Base-by-base conservation (phyloP, 2,797 vertebrate genomes). In the Sebastes flavidus region DNA sequence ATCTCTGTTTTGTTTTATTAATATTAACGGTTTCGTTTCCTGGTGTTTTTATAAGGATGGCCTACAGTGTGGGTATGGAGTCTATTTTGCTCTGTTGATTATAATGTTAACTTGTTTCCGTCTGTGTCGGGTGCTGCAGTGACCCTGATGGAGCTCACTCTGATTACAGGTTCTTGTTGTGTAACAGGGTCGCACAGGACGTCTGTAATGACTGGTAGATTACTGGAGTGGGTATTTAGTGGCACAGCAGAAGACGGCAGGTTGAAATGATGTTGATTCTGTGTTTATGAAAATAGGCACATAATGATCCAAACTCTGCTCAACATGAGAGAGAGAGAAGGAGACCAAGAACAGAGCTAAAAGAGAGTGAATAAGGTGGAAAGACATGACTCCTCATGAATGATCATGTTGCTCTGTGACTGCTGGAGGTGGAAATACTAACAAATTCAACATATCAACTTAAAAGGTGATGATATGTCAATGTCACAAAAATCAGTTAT, bases 161-260 rank as follows among this genome's bases (percentile, higher is more conserved):
- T 83, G 85, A 81, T 83, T 75, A 46, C 58, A 72, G 71, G 36
- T 67, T 65, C 29, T 30, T 32, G 69, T 27, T 30, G 22, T 61
- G 38, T 10, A 9, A 1, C 3, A 13, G 56, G 38, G 66, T 71
- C 60, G 7, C 34, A 2, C 1, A 12, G 62, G 20, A 20, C 1
- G 5, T 0, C 66, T 65, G 27, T 78, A 46, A 71, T 66, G 67
- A 59, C 42, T 8, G 69, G 7, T 29, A 84, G 73, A 84, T 84
- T 78, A 65, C 63, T 24, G 22, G 71, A 78, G 81, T 72, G 71
- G 81, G 30, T 34, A 70, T 78, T 77, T 22, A 49, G 42, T 72
- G 52, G 16, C 55, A 22, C 59, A 60, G 29, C 59, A 29, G 18
- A 34, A 62, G 60, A n/a, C 70, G 4, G 56, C 62, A 60, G 71